These are phyloP conservation scores for Arrhopalites spinosus DNA, from an alignment of 2,888 invertebrate genomes.

Conservation along the genomic window DNA sequence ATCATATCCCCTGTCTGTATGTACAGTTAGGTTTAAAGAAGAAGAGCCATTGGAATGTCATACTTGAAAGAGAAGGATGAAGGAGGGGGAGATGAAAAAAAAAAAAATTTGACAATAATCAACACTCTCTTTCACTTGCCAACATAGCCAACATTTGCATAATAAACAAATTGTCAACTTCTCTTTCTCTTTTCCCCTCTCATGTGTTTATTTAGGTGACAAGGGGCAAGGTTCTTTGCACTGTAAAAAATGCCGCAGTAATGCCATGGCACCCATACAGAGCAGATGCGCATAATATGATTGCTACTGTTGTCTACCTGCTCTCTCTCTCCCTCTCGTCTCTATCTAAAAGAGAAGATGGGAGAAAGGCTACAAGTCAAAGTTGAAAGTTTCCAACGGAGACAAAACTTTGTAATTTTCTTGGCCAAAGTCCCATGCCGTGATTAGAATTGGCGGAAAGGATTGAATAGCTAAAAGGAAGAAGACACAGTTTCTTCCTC, in stretches of 20 bases:
- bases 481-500: not conserved
- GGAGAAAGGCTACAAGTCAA: constrained; percentile 13
- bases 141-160: constrained; percentile 32
- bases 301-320: not conserved
- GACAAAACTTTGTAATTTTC: constrained; percentile 30
- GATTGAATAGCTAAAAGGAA: not conserved
- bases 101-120: constrained; percentile 33
- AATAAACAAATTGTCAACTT: constrained; percentile 44
- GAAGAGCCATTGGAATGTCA: not conserved
- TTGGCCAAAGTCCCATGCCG: constrained; percentile 13
- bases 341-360: not conserved
- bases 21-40: not conserved
- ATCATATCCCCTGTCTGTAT: not conserved
- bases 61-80: not conserved
- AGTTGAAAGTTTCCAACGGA: constrained; percentile 18
- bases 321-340: not conserved
- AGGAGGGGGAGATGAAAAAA: not conserved
- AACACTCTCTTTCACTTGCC: constrained; percentile 26
- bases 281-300: no score
- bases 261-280: no score
- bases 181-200: not conserved
- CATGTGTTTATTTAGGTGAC: constrained; percentile 9
- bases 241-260: not conserved
- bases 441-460: constrained; percentile 29
- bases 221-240: not conserved